Conservation (phyloP, 2,888 invertebrate species). For the Chrysodeixis includens region DNA sequence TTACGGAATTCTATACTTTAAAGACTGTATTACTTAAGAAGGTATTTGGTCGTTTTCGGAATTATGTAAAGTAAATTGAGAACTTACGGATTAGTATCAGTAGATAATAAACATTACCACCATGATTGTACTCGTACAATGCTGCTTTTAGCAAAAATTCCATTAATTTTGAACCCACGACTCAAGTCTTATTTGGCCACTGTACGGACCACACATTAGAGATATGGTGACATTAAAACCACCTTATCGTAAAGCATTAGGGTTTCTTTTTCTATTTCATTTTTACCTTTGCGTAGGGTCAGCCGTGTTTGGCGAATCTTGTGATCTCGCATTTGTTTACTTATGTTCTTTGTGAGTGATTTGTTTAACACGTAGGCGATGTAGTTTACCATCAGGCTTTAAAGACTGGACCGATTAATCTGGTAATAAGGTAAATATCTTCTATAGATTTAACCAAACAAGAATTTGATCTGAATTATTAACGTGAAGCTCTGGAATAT, state of each 20-base stretch:
- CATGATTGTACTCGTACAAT: background rate
- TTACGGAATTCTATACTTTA: too few relatives aligned
- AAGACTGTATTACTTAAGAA: too few relatives aligned
- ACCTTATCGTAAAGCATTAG: background rate
- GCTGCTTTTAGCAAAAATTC: constrained; percentile 12
- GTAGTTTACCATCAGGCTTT: constrained; percentile 14
- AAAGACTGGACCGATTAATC: background rate
- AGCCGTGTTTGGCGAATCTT: constrained; percentile 39
- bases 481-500: too few relatives aligned
- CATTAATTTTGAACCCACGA: constrained; percentile 43
- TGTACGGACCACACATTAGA: constrained; percentile 20
- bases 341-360: constrained; percentile 38
- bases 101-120: background rate
- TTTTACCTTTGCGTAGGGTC: constrained; percentile 1
- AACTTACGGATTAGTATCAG: too few relatives aligned
- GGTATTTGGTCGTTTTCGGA: too few relatives aligned
- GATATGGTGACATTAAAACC: background rate
- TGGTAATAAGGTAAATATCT: background rate
- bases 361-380: constrained; percentile 42
- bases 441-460: too few relatives aligned
- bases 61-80: too few relatives aligned
- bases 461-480: too few relatives aligned
- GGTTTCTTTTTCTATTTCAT: background rate
- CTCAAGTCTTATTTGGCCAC: constrained; percentile 50
- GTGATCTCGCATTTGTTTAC: constrained; percentile 50